These are phyloP conservation scores for Cremastinae sp. DNA, from an alignment of 2,888 invertebrate genomes.

Conservation along the genomic window DNA sequence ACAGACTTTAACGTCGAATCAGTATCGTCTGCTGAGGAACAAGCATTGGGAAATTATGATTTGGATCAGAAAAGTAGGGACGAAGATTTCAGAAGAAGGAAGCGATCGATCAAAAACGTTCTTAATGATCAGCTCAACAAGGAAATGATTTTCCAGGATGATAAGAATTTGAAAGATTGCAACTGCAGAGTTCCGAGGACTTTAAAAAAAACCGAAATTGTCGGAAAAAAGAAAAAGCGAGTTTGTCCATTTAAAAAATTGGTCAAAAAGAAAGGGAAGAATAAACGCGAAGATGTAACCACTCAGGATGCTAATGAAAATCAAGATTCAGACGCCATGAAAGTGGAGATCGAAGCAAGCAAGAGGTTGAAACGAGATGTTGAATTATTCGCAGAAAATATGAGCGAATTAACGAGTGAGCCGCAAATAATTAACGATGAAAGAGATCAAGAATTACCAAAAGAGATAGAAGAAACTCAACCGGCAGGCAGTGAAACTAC, in stretches of 20 bases:
- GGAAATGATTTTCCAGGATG: constrained; percentile 73
- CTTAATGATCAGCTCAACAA: constrained; percentile 63
- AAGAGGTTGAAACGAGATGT: constrained; percentile 33
- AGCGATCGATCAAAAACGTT: constrained; percentile 59
- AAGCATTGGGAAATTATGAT: constrained; percentile 6
- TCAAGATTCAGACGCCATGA: neutral
- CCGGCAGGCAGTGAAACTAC: neutral
- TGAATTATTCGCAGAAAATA: neutral
- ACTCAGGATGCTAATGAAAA: constrained; percentile 18
- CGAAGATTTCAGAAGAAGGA: neutral
- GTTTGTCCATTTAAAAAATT: neutral
- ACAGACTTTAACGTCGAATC: constrained; percentile 43
- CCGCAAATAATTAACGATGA: neutral
- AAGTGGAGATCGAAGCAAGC: neutral
- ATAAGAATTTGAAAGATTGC: constrained; percentile 69
- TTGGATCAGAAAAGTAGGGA: neutral
- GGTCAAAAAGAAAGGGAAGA: neutral
- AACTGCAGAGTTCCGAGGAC: constrained; percentile 70
- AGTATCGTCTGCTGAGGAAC: constrained; percentile 47
- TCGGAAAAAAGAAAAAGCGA: neutral
- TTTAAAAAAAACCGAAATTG: constrained; percentile 13
- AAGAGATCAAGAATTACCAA: neutral
- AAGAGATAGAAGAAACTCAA: neutral
- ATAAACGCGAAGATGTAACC: neutral
- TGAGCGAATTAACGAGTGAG: neutral